Percentiles rank a stretch among this genome's conserved stretches.
Evolutionary conservation across 2,888 invertebrate genomes (phyloP).

Genomic region (Seira ritae): DNA sequence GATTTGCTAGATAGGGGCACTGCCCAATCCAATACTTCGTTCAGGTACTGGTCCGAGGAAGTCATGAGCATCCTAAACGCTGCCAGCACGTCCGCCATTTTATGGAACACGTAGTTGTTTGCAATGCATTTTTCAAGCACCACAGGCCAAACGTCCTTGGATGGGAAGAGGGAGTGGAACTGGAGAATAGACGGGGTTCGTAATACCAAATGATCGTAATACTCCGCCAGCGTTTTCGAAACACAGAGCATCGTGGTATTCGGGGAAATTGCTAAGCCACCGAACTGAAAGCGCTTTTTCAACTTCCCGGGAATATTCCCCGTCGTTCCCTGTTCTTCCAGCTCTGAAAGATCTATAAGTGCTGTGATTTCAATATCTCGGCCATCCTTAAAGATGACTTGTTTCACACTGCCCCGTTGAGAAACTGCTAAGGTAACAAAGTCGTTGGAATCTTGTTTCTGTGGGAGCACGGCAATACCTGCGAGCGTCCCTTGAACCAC

Average conservation of each 20-base stretch:
- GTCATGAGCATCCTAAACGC: conserved; percentile 25
- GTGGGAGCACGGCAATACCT: neutral
- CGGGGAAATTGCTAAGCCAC: conserved; percentile 44
- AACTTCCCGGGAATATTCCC: neutral
- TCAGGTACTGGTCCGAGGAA: conserved; percentile 1
- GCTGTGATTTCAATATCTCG: neutral
- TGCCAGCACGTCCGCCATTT: conserved; percentile 31
- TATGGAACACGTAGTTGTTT: conserved; percentile 29
- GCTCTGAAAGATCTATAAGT: neutral
- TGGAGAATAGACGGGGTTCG: conserved; percentile 46
- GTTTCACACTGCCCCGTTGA: conserved; percentile 31
- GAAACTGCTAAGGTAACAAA: conserved; percentile 19
- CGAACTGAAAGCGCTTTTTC: conserved; percentile 53
- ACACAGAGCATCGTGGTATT: conserved; percentile 49
- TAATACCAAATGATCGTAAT: conserved; percentile 51
- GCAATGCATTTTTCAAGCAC: conserved; percentile 25
- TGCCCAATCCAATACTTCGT: conserved; percentile 54
- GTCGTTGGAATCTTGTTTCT: neutral
- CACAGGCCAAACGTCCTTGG: conserved; percentile 23
- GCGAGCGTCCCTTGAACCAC: conserved; percentile 25
- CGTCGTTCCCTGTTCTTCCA: conserved; percentile 14
- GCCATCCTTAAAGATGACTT: conserved; percentile 30
- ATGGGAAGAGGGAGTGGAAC: conserved; percentile 45
- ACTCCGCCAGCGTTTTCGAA: conserved; percentile 51
- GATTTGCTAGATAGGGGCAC: conserved; percentile 39